Percentiles rank a stretch among this genome's conserved stretches.
phyloP scores from a whole-genome alignment of 2,113 vertebrate genomes.

The Myotis brandtii region DNA sequence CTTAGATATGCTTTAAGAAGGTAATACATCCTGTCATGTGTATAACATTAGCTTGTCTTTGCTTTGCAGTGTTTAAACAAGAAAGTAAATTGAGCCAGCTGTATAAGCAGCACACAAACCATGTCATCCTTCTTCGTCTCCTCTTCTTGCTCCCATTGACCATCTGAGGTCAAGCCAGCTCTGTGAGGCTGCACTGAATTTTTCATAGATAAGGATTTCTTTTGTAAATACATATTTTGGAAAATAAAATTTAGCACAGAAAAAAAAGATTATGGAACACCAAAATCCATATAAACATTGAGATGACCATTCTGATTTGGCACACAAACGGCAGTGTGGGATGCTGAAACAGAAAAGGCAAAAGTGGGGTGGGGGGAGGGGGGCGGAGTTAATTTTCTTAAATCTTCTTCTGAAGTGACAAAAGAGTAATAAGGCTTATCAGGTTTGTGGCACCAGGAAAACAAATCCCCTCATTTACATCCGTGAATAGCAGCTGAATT shows the following conservation, averaged over 20 bases:
- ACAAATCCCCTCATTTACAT: conserved; percentile 67
- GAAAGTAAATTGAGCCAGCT: conserved; percentile 73
- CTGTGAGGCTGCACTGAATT: conserved; percentile 14
- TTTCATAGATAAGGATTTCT: neutral
- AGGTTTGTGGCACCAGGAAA: conserved; percentile 20
- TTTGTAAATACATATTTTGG: neutral
- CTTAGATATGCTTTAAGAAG: conserved; percentile 57
- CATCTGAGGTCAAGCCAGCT: conserved; percentile 10
- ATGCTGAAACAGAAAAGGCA: neutral
- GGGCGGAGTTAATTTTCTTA: neutral
- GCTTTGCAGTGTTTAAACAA: conserved; percentile 66
- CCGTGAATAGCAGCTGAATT: conserved; percentile 54
- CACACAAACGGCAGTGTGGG: neutral
- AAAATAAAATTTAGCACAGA: neutral
- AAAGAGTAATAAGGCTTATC: neutral
- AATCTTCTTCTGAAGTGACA: conserved; percentile 60
- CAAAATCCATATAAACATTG: neutral
- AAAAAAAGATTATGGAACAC: accelerated
- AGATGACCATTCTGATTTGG: neutral
- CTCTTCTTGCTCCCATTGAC: conserved; percentile 34
- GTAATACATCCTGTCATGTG: conserved; percentile 30
- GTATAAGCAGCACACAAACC: conserved; percentile 57
- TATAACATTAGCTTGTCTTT: conserved; percentile 61
- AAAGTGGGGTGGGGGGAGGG: neutral
- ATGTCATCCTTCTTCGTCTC: neutral